Percentiles rank a stretch among this genome's conserved stretches.
Evolutionary conservation across 92 coral and sea anemone genomes (phyloP).

Genomic region (Galaxea fascicularis): DNA sequence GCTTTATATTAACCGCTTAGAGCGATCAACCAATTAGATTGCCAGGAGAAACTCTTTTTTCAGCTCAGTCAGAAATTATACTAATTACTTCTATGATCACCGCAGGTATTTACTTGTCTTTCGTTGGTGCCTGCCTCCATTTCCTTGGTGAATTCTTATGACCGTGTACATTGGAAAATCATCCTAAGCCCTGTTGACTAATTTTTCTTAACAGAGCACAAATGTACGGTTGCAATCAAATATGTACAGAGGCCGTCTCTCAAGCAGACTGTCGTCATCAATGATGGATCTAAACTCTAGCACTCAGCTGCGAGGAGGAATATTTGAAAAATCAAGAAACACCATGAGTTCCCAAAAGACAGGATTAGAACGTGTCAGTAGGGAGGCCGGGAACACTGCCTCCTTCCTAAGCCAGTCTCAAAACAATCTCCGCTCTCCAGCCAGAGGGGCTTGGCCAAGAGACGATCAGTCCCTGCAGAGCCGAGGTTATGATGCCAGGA

Average conservation of each 20-base stretch:
- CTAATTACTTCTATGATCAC: too few species aligned
- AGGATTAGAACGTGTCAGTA: neutral
- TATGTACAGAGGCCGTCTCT: too few species aligned
- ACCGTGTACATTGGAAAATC: neutral
- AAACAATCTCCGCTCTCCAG: neutral
- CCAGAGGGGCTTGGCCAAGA: neutral
- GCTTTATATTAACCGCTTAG: too few species aligned
- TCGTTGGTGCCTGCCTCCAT: too few species aligned
- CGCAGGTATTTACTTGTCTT: too few species aligned
- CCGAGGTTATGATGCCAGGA: neutral
- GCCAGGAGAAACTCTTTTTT: too few species aligned
- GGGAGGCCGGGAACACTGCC: slow-evolving; percentile 5
- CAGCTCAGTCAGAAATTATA: too few species aligned
- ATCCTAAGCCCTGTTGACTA: neutral
- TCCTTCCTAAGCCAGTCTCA: slow-evolving; percentile 22
- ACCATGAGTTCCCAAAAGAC: neutral
- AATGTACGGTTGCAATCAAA: slow-evolving; percentile 20
- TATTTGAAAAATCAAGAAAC: neutral
- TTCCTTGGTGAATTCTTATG: too few species aligned
- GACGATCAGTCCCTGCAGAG: slow-evolving; percentile 8
- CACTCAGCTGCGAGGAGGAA: slow-evolving; percentile 1
- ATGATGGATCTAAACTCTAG: slow-evolving; percentile 18
- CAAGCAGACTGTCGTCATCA: slow-evolving; percentile 14
- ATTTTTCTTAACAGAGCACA: neutral
- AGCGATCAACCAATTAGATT: too few species aligned